Base-by-base conservation (phyloP, 2,888 invertebrate genomes). In the Parapristionchus giblindavisi region DNA sequence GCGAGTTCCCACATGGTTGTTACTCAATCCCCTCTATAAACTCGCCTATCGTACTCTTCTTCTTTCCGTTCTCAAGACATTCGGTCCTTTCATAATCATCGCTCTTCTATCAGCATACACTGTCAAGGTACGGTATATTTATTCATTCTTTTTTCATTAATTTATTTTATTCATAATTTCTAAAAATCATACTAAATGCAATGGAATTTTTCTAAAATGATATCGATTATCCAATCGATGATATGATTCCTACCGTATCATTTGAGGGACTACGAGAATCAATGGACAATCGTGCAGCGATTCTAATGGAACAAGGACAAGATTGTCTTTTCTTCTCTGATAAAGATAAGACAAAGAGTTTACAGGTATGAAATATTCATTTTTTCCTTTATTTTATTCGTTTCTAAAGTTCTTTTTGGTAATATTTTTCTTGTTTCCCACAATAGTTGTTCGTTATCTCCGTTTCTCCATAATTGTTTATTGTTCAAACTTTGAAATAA, bases 291-390 rank as follows among this genome's bases (percentile, higher is more conserved):
- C 77, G 84, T 32, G 84, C 84, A 8, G 77, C 77, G 8, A 84
- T 84, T 51, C 78, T 84, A 17, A 80, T 81, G 68, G 81, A 83
- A 38, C 84, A 84, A 38, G 84, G 84, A 6, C 78, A 81, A 43
- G 79, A 81, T n/a, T 79, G 79, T 29, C 75, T 84, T 1, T 83
- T 83, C 68, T 79, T 80, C 73, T 79, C 81, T 8, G 84, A 84
- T 60, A 68, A 76, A 58, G 84, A 84, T 70, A 84, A 84, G 48
- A 84, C 83, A 1, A 80, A 80, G 61, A 80, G 80, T n/a, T 61
- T 84, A 32, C 80, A 81, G 81, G 83, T 84, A 48, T 58, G 34
- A 29, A 34, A 34, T 58, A 29, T 27, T 6, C 32, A 58, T 27
- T 11, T 8, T 34, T 17, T 2, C 60, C 11, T 34, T 29, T 60